phyloP scores from a whole-genome alignment of 2,888 invertebrate species.

The Stenolophus ochropezus region DNA sequence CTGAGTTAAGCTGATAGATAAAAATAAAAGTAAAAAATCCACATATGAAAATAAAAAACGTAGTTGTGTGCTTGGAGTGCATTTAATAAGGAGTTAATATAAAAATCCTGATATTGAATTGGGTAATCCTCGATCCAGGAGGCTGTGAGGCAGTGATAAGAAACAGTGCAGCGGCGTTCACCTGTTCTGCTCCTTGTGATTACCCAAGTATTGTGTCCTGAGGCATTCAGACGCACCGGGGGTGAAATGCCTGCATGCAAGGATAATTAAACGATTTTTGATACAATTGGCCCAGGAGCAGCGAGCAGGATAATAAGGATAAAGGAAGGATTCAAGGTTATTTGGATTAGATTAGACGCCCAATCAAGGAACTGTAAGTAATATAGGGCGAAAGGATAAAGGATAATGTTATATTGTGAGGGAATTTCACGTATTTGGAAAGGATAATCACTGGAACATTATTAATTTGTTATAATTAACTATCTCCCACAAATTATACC shows the following conservation, averaged over 20 bases:
- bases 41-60: not conserved
- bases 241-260: not conserved
- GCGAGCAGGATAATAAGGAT: not conserved
- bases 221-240: not conserved
- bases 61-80: no score
- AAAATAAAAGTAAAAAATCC: no score
- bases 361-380: not conserved
- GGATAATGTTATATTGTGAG: not conserved
- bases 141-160: not conserved
- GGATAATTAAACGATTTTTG: not conserved
- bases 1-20: no score
- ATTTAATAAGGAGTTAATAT: not conserved
- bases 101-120: not conserved
- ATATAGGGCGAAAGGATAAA: not conserved
- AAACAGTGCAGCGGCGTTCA: not conserved
- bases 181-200: not conserved
- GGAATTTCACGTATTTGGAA: not conserved
- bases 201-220: not conserved
- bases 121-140: not conserved
- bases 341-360: not conserved
- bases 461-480: not conserved
- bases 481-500: no score
- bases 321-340: not conserved
- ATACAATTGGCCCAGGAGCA: not conserved
- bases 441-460: not conserved